Evolutionary conservation across 2,113 vertebrate genomes (phyloP), one percentile per base, ranked within the genome.

Genomic region (Phaethornis superciliosus): DNA sequence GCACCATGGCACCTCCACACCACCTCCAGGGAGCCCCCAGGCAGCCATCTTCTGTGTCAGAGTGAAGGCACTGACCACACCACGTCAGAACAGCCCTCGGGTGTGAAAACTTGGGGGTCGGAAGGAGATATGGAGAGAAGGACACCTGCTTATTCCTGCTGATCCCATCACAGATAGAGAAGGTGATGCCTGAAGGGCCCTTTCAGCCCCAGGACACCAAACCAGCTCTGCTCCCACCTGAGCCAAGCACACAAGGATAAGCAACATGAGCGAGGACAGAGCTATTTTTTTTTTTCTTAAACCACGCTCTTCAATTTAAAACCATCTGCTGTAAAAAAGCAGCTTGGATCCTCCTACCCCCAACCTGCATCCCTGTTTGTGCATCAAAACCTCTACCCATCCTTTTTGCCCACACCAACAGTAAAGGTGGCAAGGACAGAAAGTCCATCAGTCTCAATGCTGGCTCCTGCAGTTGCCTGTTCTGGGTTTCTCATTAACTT

Each of bases 1-100:
- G 46, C 47, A 5, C 22, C 62, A 35, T 0, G 0, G 35, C 15
- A 52, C 4, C 32, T 3, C 37, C 9, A 5, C 4, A 1, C 5
- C 1, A 0, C 8, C 56, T 32, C 4, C 1, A 37, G 58, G 16
- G 10, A 46, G 33, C 22, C 21, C 37, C 24, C 23, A 19, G 27
- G 47, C 15, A 54, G 67, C 49, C 68, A 15, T 6, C 3, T 19
- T 49, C 54, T 67, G 33, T 1, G 0, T 26, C 2, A 56, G 32
- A 84, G 44, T 60, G 85, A 12, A 75, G 59, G 58, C 54, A 52
- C 12, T 0, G 0, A n/a, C 7, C 9, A 17, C 51, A 18, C 11
- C n/a, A 2, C 1, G 2, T 27, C 40, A 26, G 46, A 70, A 33
- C 3, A 3, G 23, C 5, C 27, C 63, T 28, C 0, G 6, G 47